A percentile compares a stretch with the other conserved stretches of the same genome.
Evolutionary conservation across 2,113 vertebrate species (phyloP).

Genomic region (Haemorhous mexicanus): DNA sequence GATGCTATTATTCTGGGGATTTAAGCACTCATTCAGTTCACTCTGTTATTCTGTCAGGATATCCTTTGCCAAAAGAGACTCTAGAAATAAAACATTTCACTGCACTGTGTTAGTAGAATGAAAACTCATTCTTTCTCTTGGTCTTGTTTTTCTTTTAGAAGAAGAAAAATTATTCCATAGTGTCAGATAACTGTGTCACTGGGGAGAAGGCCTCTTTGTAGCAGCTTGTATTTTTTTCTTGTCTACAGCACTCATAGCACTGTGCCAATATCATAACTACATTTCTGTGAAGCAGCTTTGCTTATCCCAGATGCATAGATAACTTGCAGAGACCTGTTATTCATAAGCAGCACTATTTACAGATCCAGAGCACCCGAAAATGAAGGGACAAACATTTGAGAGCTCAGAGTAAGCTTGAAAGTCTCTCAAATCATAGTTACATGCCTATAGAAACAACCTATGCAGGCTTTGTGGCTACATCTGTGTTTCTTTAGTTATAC

Average conservation of each 20-base stretch:
- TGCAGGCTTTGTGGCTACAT: neutral
- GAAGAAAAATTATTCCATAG: neutral
- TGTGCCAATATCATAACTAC: neutral
- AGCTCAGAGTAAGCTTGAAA: neutral
- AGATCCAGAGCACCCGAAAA: neutral
- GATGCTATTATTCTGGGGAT: neutral
- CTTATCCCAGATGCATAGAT: neutral
- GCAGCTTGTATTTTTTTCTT: neutral
- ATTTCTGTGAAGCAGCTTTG: neutral
- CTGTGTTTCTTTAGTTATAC: neutral
- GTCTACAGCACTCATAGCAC: neutral
- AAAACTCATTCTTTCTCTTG: neutral
- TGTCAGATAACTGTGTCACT: neutral
- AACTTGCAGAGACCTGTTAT: neutral
- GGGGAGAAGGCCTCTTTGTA: neutral
- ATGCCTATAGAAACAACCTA: neutral
- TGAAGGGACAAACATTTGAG: neutral
- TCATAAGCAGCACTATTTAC: neutral
- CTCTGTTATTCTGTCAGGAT: neutral
- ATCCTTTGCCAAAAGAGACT: neutral
- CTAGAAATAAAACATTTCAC: neutral
- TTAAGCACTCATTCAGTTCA: neutral
- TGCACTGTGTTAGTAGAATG: neutral
- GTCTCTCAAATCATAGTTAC: neutral
- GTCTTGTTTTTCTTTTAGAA: neutral